Conservation (phyloP, 2,113 vertebrate genomes). For the Cyanoliseus patagonus region DNA sequence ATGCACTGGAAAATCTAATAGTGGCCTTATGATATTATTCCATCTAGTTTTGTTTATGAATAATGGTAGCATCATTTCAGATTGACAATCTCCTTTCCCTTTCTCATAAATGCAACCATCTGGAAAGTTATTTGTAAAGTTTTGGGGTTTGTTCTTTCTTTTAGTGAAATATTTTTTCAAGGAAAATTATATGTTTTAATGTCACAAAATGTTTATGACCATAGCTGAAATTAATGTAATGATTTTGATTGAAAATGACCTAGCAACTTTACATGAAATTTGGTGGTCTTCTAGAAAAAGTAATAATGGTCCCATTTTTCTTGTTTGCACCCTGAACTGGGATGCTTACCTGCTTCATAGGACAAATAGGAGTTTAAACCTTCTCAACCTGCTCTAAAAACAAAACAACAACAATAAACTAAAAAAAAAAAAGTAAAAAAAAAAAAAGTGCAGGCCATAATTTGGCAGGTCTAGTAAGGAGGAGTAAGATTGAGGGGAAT, state of each 20-base stretch:
- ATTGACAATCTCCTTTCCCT: not conserved
- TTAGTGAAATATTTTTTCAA: not conserved
- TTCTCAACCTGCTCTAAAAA: not conserved
- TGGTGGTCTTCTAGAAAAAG: not conserved
- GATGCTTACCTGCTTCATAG: not conserved
- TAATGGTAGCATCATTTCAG: not conserved
- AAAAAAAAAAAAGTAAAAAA: not conserved
- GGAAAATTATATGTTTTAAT: not conserved
- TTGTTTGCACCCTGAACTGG: not conserved
- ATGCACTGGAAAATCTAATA: not conserved
- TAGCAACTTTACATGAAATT: not conserved
- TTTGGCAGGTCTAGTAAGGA: not conserved
- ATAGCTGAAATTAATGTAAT: not conserved
- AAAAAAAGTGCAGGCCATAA: rapidly evolving
- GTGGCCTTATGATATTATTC: not conserved
- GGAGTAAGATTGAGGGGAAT: not conserved
- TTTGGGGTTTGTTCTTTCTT: not conserved
- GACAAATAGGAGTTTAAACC: not conserved
- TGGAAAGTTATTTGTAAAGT: not conserved
- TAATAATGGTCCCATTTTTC: not conserved
- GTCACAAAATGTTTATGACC: not conserved
- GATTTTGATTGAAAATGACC: not conserved
- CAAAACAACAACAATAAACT: not conserved
- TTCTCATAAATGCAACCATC: not conserved
- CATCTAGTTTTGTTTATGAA: not conserved